A percentile compares a stretch with the other conserved stretches of the same genome.
Evolutionary conservation across 2,113 vertebrate species (phyloP).

Genomic region (Castor canadensis): DNA sequence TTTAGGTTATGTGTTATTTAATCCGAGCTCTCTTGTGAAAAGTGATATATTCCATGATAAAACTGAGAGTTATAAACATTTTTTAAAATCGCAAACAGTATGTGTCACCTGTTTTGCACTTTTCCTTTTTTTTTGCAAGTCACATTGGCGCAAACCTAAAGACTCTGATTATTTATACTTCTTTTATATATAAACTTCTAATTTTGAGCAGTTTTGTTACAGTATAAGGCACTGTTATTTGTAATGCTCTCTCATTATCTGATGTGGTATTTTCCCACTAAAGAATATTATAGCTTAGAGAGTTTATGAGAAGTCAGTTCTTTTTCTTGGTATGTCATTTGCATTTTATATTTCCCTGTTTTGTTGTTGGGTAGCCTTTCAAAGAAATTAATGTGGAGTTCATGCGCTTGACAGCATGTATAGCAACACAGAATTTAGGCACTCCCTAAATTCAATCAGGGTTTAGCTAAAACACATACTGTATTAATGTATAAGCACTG

Average conservation of each 20-base stretch:
- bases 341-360: constrained; percentile 77
- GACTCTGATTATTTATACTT: background rate
- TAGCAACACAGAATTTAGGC: constrained; percentile 78
- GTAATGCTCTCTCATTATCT: background rate
- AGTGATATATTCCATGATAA: constrained; percentile 66
- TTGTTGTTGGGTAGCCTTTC: constrained; percentile 75
- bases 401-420: constrained; percentile 77
- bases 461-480: constrained; percentile 85
- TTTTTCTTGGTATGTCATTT: constrained; percentile 59
- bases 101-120: constrained; percentile 43
- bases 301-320: constrained; percentile 31
- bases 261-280: constrained; percentile 23
- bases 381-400: constrained; percentile 84
- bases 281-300: background rate
- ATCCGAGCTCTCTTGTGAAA: constrained; percentile 71
- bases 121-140: constrained; percentile 32
- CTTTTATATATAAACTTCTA: background rate
- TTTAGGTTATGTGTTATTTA: constrained; percentile 66
- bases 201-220: background rate
- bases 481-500: constrained; percentile 86
- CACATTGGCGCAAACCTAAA: background rate
- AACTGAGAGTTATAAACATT: constrained; percentile 61
- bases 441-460: constrained; percentile 87
- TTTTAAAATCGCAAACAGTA: constrained; percentile 40
- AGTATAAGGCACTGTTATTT: background rate